phyloP scores from a whole-genome alignment of 2,113 vertebrate genomes.

The Felis catus region F.catus_Fca126_mat1.0 CM031421.1:82369501-82370000 shows the following conservation, averaged over 20 bases:
- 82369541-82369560: conserved; percentile 17
- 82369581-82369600: conserved; percentile 71
- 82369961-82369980: neutral
- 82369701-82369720: neutral
- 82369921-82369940: neutral
- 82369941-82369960: conserved; percentile 34
- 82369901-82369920: conserved; percentile 65
- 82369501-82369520: neutral
- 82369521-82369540: neutral
- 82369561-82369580: neutral
- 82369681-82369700: neutral
- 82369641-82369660: neutral
- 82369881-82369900: neutral
- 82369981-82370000: neutral
- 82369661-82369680: neutral
- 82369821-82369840: neutral
- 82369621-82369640: neutral
- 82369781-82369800: neutral
- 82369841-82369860: conserved; percentile 53
- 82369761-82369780: conserved; percentile 14
- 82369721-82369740: conserved; percentile 1
- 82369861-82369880: conserved; percentile 47
- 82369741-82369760: neutral
- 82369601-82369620: conserved; percentile 12
- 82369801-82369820: conserved; percentile 28